Base-by-base conservation (phyloP, 2,113 vertebrate species). In the Solea solea region DNA sequence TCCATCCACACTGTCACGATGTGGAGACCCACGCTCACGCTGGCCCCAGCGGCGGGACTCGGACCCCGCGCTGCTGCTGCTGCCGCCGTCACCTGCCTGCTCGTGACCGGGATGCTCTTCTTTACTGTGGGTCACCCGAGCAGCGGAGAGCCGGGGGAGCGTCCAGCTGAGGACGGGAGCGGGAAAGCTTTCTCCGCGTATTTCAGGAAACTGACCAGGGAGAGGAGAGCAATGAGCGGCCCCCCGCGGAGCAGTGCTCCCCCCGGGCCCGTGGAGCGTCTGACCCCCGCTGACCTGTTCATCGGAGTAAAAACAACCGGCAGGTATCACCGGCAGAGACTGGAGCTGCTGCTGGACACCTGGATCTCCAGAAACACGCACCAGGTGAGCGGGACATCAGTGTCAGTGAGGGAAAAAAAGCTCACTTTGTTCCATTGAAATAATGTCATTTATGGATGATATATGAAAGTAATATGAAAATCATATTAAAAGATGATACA, bases 261-360 rank as follows among this genome's bases (percentile, higher is more conserved):
- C 15, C 84, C 46, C 27, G 72, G 9, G 66, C 53, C 87, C 2
- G 89, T 88, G 10, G 95, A 97, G 89, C 79, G 75, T 12, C 90
- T 98, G 45, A 77, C 82, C 1, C 87, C 94, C 41, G 83, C 41
- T 1, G 96, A 97, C 60, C 85, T 98, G 69, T 96, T 98, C 93
- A 92, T 98, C 61, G 96, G 96, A 0, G 96, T 98, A 57, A 98
- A 97, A 72, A 97, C 93, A 73, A 98, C 96, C 69, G 93, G 87
- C 46, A 96, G 96, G 82, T 97, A 94, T 54, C 96, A 97, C 86
- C 91, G 92, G 14, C 91, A 91, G 76, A 91, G 96, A 48, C 91
- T 98, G 83, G 94, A 96, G 77, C 92, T 98, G 78, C 93, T 97
- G 87, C 90, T 97, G 72, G 95, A 97, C 67, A 98, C 96, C 8